Conservation (phyloP, 2,888 invertebrate genomes). For the Hyposoter didymator region DNA sequence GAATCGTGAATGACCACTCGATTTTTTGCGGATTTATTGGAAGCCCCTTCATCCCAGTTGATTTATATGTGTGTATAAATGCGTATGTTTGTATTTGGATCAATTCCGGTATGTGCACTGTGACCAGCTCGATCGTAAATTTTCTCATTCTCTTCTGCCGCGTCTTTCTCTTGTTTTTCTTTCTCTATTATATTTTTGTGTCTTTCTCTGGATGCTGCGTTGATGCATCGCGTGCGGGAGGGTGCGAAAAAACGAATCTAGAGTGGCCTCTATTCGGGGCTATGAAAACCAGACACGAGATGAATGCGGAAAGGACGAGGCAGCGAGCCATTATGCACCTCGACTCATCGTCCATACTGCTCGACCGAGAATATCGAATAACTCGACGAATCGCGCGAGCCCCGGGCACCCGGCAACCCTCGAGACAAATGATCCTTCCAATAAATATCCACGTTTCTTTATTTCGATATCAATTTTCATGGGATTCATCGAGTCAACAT, state of each 20-base stretch:
- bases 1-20: conserved; percentile 71
- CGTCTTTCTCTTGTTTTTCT: background rate
- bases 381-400: conserved; percentile 35
- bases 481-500: background rate
- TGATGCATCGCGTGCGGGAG: conserved; percentile 8
- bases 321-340: background rate
- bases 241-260: conserved; percentile 54
- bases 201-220: background rate
- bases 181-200: background rate
- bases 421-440: conserved; percentile 31
- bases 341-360: conserved; percentile 9
- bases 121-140: conserved; percentile 64
- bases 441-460: conserved; percentile 8
- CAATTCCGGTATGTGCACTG: conserved; percentile 53
- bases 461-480: background rate
- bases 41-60: conserved; percentile 2
- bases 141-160: conserved; percentile 42
- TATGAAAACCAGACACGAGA: conserved; percentile 8
- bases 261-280: conserved; percentile 16
- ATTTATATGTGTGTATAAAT: conserved; percentile 28
- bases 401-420: conserved; percentile 39
- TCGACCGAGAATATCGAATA: conserved; percentile 39
- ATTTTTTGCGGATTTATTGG: conserved; percentile 68
- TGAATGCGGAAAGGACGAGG: background rate
- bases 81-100: conserved; percentile 28